Evolutionary conservation across 1,140 invertebrate species (phyloP).

Genomic region (Halyomorpha halys): DNA sequence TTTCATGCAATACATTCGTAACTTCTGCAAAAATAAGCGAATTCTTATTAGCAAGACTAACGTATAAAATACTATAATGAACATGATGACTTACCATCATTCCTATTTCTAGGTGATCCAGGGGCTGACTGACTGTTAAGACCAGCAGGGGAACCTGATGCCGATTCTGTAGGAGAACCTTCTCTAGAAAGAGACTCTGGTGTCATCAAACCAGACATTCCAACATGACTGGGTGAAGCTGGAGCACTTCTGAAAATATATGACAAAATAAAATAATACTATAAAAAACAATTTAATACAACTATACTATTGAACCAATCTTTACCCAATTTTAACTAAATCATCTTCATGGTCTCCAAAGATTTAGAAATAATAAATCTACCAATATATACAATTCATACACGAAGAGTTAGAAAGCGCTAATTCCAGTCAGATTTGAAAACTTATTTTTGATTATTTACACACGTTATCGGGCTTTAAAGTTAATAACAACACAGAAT

Average conservation of each 20-base stretch:
- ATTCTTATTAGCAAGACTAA: background rate
- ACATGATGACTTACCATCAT: constrained; percentile 7
- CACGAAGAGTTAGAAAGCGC: no score
- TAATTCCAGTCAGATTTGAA: no score
- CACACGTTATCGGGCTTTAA: no score
- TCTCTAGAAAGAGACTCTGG: constrained; percentile 80
- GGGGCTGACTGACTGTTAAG: constrained; percentile 55
- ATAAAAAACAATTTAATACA: background rate
- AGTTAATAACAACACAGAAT: no score
- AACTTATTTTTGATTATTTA: no score
- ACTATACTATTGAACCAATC: no score
- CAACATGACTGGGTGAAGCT: constrained; percentile 83
- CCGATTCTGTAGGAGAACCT: constrained; percentile 61
- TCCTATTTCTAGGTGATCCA: constrained; percentile 49
- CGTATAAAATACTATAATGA: background rate
- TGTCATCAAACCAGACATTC: constrained; percentile 70
- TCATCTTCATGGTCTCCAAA: no score
- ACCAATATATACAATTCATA: no score
- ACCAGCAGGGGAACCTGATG: constrained; percentile 41
- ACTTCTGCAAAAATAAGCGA: background rate
- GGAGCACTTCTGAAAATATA: constrained; percentile 65
- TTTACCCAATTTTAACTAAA: no score
- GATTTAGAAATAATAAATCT: no score
- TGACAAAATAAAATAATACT: no score
- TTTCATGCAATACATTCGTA: no score